Percentiles rank a stretch among this genome's conserved stretches.
Conservation (phyloP, 2,888 invertebrate genomes). For the Lamproptera curius region DNA sequence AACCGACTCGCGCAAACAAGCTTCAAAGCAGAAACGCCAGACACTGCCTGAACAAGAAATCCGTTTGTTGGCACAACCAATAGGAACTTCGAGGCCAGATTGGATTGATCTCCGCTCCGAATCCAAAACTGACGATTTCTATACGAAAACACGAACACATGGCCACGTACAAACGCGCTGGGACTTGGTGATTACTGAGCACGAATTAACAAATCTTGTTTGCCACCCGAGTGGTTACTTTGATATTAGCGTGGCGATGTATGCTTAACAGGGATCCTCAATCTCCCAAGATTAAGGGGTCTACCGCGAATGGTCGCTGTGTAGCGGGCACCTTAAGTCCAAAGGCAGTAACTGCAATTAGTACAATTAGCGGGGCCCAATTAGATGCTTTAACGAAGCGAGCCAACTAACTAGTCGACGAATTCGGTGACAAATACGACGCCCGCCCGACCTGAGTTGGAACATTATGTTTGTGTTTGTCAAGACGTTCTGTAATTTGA, state of each 20-base stretch:
- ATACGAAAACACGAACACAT: constrained; percentile 11
- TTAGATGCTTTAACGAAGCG: constrained; percentile 71
- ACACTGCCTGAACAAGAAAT: constrained; percentile 51
- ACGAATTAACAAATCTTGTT: constrained; percentile 25
- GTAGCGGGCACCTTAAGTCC: constrained; percentile 60
- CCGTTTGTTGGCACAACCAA: constrained; percentile 62
- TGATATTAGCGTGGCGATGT: too few species aligned
- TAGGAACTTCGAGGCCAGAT: constrained; percentile 39
- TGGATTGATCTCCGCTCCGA: constrained; percentile 7
- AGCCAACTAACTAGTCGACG: constrained; percentile 54
- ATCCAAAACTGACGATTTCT: not conserved
- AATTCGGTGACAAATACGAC: constrained; percentile 61
- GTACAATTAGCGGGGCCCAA: constrained; percentile 68
- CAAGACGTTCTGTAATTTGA: constrained; percentile 10
- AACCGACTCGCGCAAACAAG: constrained; percentile 48
- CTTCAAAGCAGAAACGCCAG: constrained; percentile 57
- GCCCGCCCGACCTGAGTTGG: constrained; percentile 57
- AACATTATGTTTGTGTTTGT: constrained; percentile 47
- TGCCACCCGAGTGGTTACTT: constrained; percentile 9
- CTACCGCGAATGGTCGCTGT: constrained; percentile 25
- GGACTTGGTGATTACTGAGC: constrained; percentile 21
- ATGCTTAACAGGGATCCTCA: too few species aligned
- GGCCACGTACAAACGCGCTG: constrained; percentile 19
- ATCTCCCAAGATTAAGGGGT: constrained; percentile 20
- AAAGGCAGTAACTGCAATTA: constrained; percentile 63